Evolutionary conservation across 2,797 vertebrate genomes (phyloP).

Genomic region (Tympanoctomys barrerae): DNA sequence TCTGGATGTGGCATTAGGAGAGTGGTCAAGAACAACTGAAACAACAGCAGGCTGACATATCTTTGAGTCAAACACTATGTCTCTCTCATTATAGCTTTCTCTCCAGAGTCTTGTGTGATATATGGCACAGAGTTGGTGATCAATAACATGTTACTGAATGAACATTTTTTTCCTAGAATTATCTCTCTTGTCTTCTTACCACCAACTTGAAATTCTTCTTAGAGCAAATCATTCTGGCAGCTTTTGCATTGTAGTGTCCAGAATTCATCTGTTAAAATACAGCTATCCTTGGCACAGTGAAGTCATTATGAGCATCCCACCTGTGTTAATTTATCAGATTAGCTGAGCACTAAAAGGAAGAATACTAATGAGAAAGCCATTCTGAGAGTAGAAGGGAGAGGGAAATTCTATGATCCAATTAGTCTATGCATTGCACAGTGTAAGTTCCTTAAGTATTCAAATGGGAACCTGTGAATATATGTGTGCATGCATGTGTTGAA

Average conservation of each 20-base stretch:
- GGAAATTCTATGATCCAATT: neutral
- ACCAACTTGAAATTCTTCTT: neutral
- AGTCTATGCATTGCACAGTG: neutral
- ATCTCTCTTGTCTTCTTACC: neutral
- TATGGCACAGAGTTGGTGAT: neutral
- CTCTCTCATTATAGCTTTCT: neutral
- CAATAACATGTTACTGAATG: neutral
- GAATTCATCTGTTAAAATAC: constrained; percentile 2
- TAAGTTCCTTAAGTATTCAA: neutral
- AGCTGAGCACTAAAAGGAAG: neutral
- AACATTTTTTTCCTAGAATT: neutral
- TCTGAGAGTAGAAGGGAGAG: neutral
- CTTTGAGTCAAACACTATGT: neutral
- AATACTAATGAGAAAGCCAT: neutral
- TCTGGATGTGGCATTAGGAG: neutral
- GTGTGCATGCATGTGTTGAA: neutral
- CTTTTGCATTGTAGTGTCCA: neutral
- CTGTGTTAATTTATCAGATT: neutral
- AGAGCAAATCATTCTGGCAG: constrained; percentile 36
- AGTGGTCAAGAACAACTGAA: neutral
- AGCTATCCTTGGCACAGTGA: neutral
- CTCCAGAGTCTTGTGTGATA: neutral
- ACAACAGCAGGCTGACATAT: neutral
- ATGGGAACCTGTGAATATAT: neutral
- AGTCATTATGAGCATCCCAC: neutral